These are phyloP conservation scores for Dynastes tityus DNA, from an alignment of 2,888 invertebrate species.

Conservation along the genomic window DNA sequence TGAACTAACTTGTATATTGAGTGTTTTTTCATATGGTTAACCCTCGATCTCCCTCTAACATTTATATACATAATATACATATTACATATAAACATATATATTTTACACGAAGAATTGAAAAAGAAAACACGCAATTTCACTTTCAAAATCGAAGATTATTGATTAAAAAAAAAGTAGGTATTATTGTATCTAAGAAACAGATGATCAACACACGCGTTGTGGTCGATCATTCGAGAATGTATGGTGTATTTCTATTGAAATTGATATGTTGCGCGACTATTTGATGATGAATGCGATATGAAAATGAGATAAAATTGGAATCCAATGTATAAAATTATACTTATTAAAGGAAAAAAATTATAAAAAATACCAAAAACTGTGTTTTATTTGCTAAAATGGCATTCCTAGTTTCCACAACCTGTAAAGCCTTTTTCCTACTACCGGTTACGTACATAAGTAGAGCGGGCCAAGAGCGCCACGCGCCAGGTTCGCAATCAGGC, in stretches of 20 bases:
- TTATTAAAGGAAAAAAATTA: slow-evolving; percentile 13
- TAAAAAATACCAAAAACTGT: background rate
- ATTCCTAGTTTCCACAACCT: too few species aligned
- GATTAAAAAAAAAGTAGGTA: background rate
- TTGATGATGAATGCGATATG: background rate
- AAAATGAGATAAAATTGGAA: slow-evolving; percentile 7
- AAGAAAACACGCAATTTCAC: too few species aligned
- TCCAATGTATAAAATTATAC: slow-evolving; percentile 9
- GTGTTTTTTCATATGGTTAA: too few species aligned
- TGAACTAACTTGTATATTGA: too few species aligned
- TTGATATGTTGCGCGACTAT: background rate
- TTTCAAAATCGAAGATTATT: too few species aligned
- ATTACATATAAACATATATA: too few species aligned
- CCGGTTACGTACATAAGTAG: too few species aligned
- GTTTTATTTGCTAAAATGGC: background rate
- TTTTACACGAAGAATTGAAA: too few species aligned
- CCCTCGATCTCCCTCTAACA: too few species aligned
- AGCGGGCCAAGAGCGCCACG: too few species aligned
- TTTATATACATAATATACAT: too few species aligned
- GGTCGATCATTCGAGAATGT: background rate
- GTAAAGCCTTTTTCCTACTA: background rate
- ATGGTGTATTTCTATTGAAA: slow-evolving; percentile 12
- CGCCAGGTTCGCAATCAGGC: too few species aligned
- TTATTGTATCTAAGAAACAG: background rate
- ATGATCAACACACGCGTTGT: slow-evolving; percentile 1